Percentiles rank a stretch among this genome's conserved stretches.
Conservation (phyloP, 2,888 invertebrate genomes). For the Anaspis maculata region DNA sequence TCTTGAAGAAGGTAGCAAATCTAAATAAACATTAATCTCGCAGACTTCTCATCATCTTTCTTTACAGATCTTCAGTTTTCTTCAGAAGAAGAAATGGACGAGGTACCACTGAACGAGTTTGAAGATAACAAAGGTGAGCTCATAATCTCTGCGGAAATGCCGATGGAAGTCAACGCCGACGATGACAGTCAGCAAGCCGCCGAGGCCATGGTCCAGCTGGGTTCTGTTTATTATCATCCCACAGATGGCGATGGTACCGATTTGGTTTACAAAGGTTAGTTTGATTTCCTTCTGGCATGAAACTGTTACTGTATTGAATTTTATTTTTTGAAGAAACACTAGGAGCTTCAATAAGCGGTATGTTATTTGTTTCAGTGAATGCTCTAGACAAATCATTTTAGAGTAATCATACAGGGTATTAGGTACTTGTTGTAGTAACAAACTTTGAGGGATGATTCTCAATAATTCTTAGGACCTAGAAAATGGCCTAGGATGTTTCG, state of each 20-base stretch:
- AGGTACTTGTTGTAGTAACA: no score
- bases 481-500: no score
- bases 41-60: slow-evolving; percentile 6
- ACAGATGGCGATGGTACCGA: slow-evolving; percentile 33
- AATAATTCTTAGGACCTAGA: no score
- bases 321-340: no score
- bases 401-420: no score
- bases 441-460: no score
- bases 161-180: slow-evolving; percentile 31
- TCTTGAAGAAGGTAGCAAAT: slow-evolving; percentile 41
- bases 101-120: slow-evolving; percentile 49
- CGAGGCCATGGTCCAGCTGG: slow-evolving; percentile 69
- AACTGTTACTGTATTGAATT: no score
- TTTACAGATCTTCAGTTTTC: slow-evolving; percentile 60
- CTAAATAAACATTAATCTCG: no score
- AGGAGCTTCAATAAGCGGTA: no score
- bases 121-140: slow-evolving; percentile 41
- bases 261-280: slow-evolving; percentile 32
- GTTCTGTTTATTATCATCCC: slow-evolving; percentile 57
- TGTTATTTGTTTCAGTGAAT: no score
- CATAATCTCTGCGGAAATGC: slow-evolving; percentile 41
- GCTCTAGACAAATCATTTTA: no score
- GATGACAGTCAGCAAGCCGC: slow-evolving; percentile 57
- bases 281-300: slow-evolving; percentile 8
- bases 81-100: slow-evolving; percentile 61